Base-by-base conservation (phyloP, 1,140 invertebrate genomes). In the Caenorhabditis remanei region DNA sequence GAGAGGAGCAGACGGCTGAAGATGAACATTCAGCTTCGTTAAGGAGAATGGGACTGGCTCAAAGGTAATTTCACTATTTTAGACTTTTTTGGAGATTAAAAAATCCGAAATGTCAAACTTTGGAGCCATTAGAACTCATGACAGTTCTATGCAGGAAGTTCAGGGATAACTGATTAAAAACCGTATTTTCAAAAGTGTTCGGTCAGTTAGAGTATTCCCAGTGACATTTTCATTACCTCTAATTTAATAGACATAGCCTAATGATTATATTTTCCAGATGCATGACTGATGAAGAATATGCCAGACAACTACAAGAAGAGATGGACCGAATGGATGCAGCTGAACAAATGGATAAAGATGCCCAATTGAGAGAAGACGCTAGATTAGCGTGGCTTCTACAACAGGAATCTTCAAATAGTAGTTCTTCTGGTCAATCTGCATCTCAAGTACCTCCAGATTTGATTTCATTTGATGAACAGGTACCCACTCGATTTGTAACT, bases 281-380 rank as follows among this genome's bases (percentile, higher is more conserved):
- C 11, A 50, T 79, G 71, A 50, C 71, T 4, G 71, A 79, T 32
- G 71, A 79, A 50, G 71, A 79, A 24, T 79, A 79, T 50, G 71
- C 71, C 13, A 50, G 71, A 79, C 71, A 79, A 24, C n/a, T 79
- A 7, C 71, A 79, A 50, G 71, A 79, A 50, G 71, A 79, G 53
- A 79, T 79, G 71, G 46, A 79, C 53, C 43, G 71, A 50, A 24
- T 79, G 43, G 71, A 79, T 50, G 71, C 71, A 0, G 2, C 71
- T 4, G 40, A 50, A 14, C 71, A 79, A 79, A 79, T 79, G 71
- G 71, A 79, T 79, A 79, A 50, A 79, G 71, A 79, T n/a, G 71
- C 9, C 24, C 71, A 79, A 50, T 14, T 79, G 71, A 79, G 46
- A 79, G 71, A 79, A 50, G 71, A 79, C 24, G 71, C 19, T 1